Evolutionary conservation across 1,140 invertebrate genomes (phyloP), one percentile per base, ranked within the genome.

Genomic region (Anadara kagoshimensis): DNA sequence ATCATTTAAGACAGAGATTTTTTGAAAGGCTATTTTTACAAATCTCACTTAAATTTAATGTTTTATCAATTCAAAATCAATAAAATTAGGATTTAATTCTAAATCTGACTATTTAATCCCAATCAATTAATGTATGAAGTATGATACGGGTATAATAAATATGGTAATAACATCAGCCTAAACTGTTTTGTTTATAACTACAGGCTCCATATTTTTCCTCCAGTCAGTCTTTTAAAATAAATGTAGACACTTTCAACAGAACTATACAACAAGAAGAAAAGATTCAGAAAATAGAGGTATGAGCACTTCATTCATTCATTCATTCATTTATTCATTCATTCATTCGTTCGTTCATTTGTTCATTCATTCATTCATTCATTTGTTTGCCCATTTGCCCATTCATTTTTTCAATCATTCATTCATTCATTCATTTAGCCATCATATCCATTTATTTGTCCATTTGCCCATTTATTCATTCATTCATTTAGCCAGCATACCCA

Each of bases 201-300:
- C 41, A 72, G 69, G 29, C 16, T n/a, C 54, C 62, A 59, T 49
- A 54, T 72, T 65, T 65, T 5, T 24, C 16, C 1, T 22, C 51
- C n/a, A 36, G n/a, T 43, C 36, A 61, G 36, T 58, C 62, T 4
- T 72, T 72, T 5, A 72, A 65, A 36, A 58, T 72, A 29, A 22
- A 65, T 36, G 53, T 72, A 18, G 69, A 72, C 58, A 57, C 61
- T 14, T 72, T 47, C 43, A 72, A 72, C 44, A 65, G 54, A 62
- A 65, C 54, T 10, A 20, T 65, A 14, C 41, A 20, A 16, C 69
- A 72, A 36, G 29, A 45, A 58, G 62, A 72, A 51, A 72, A 72
- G 49, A 43, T 72, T n/a, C 41, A 72, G 22, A 72, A 14, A n/a
- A 64, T 72, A 49, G 43, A 72, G 51, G 69, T 72, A 47, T 20